These are phyloP conservation scores for Tenodera sinensis DNA, from an alignment of 2,888 invertebrate genomes.

Conservation along the genomic window DNA sequence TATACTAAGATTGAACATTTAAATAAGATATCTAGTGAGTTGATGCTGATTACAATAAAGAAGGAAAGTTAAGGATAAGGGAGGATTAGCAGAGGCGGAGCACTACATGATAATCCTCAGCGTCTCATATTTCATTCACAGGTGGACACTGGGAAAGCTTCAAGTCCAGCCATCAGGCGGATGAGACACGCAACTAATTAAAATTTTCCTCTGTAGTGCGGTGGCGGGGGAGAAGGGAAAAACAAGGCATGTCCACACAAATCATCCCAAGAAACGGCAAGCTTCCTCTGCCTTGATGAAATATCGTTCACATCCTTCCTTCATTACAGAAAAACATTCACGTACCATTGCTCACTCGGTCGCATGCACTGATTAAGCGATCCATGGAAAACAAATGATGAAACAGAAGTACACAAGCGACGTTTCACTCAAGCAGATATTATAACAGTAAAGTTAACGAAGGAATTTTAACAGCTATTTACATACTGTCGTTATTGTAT, in stretches of 20 bases:
- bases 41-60: not conserved
- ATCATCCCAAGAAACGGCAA: not conserved
- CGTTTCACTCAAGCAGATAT: too few relatives aligned
- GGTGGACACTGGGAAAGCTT: not conserved
- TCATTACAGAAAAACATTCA: not conserved
- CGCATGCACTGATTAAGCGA: too few relatives aligned
- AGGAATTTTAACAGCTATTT: too few relatives aligned
- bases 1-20: too few relatives aligned
- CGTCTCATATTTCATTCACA: not conserved
- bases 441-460: too few relatives aligned
- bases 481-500: too few relatives aligned
- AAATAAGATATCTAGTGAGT: not conserved
- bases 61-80: not conserved
- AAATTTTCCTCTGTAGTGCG: not conserved
- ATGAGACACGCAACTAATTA: not conserved
- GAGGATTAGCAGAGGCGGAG: not conserved
- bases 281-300: not conserved
- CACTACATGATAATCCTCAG: not conserved
- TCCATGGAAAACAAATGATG: too few relatives aligned
- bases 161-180: slow-evolving; percentile 1
- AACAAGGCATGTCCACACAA: not conserved
- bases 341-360: too few relatives aligned
- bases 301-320: not conserved
- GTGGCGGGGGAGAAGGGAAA: not conserved
- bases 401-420: too few relatives aligned